Conservation (phyloP, 2,113 vertebrate species). For the Ceyx cyanopectus region DNA sequence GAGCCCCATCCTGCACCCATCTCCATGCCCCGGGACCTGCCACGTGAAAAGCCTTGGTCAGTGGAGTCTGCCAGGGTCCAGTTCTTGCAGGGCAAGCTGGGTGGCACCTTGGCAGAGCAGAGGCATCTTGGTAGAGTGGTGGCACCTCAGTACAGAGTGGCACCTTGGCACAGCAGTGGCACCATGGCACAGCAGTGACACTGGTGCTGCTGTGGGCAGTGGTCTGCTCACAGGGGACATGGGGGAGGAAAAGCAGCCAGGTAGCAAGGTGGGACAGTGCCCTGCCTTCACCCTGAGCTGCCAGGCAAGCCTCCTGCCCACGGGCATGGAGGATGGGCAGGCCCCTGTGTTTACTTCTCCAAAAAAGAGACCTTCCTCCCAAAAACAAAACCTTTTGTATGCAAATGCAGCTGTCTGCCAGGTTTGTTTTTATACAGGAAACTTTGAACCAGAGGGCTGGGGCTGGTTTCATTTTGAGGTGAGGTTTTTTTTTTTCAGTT, state of each 20-base stretch:
- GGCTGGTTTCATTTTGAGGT: neutral
- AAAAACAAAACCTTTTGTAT: constrained; percentile 49
- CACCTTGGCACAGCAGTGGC: too few species aligned
- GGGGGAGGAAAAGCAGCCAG: neutral
- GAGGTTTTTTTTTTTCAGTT: constrained; percentile 6
- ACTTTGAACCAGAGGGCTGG: neutral
- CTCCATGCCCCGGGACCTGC: neutral
- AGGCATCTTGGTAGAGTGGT: too few species aligned
- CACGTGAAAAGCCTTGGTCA: rapidly evolving
- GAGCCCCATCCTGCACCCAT: neutral
- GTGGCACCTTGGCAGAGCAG: too few species aligned
- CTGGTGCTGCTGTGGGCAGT: neutral
- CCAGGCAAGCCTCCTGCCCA: neutral
- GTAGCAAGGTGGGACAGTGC: neutral
- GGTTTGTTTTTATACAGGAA: constrained; percentile 43
- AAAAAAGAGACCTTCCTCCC: constrained; percentile 9
- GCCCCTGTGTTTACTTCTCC: constrained; percentile 33
- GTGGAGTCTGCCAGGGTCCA: rapidly evolving
- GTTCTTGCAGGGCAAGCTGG: neutral
- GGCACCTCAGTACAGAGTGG: too few species aligned
- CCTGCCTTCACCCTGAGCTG: neutral
- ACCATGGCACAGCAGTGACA: rapidly evolving
- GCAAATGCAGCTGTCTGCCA: neutral
- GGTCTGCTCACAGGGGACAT: neutral
- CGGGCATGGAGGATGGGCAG: constrained; percentile 3